Conservation (phyloP, 2,797 vertebrate species). For the Pristis pectinata region DNA sequence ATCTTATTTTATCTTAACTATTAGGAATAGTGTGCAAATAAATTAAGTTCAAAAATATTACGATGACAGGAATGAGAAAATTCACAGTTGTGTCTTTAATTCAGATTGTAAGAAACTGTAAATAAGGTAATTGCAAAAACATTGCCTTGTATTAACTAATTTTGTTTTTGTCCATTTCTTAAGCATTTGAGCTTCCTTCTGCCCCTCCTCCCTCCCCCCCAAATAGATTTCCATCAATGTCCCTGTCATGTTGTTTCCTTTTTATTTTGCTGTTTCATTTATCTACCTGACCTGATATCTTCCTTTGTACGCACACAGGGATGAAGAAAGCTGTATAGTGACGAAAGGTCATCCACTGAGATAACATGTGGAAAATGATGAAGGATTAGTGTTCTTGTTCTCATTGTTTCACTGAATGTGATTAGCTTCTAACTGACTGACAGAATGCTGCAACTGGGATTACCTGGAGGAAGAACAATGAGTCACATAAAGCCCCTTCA, state of each 20-base stretch:
- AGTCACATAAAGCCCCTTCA: not conserved
- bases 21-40: not conserved
- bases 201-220: not conserved
- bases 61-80: not conserved
- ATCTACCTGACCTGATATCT: slow-evolving; percentile 13
- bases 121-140: not conserved
- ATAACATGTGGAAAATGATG: not conserved
- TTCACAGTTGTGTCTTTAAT: not conserved
- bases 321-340: not conserved
- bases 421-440: slow-evolving; percentile 4
- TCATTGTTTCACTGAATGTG: slow-evolving; percentile 4
- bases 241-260: not conserved
- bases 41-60: not conserved
- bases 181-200: not conserved
- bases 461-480: not conserved
- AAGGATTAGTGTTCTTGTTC: not conserved
- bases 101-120: not conserved
- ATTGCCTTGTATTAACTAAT: not conserved
- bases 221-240: not conserved
- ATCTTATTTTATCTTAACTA: no score
- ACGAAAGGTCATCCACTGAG: slow-evolving; percentile 12
- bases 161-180: not conserved
- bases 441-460: slow-evolving; percentile 8
- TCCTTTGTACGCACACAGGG: not conserved
- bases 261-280: not conserved